These are phyloP conservation scores for Pygmarrhopalites habei DNA, from an alignment of 1,140 invertebrate species.

Conservation along the genomic window DNA sequence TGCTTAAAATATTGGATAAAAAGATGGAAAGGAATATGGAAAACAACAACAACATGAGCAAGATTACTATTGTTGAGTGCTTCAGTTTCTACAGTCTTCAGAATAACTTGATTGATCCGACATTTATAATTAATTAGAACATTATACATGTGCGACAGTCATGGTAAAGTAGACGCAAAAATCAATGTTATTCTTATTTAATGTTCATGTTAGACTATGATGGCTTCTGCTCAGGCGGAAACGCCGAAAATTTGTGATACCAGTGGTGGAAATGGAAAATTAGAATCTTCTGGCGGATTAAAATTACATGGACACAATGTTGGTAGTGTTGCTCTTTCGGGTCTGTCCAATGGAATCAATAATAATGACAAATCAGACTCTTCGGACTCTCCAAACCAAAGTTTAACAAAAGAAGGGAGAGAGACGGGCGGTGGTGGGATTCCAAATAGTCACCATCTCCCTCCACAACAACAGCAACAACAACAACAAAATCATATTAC, in stretches of 20 bases:
- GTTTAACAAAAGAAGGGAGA: slow-evolving; percentile 6
- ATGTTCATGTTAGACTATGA: slow-evolving; percentile 25
- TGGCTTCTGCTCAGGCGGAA: slow-evolving; percentile 32
- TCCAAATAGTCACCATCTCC: slow-evolving; percentile 1
- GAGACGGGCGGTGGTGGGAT: not conserved
- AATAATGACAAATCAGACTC: slow-evolving; percentile 16
- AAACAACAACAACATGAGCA: too few species aligned
- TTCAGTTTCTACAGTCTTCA: too few species aligned
- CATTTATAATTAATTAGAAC: too few species aligned
- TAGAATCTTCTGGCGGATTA: not conserved
- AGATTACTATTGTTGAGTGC: too few species aligned
- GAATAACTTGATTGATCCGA: too few species aligned
- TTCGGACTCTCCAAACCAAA: slow-evolving; percentile 11
- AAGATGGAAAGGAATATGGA: too few species aligned
- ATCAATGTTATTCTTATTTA: not conserved
- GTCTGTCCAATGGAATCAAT: slow-evolving; percentile 19
- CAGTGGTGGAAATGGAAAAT: slow-evolving; percentile 22
- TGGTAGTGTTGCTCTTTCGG: not conserved
- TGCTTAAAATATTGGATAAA: too few species aligned
- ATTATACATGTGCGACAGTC: too few species aligned
- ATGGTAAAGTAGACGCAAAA: too few species aligned
- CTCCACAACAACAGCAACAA: slow-evolving; percentile 4
- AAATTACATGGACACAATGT: not conserved
- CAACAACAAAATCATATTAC: slow-evolving; percentile 7
- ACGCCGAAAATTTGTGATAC: slow-evolving; percentile 35